These are phyloP conservation scores for Propithecus coquereli DNA, from an alignment of 2,113 vertebrate species.

Conservation along the genomic window DNA sequence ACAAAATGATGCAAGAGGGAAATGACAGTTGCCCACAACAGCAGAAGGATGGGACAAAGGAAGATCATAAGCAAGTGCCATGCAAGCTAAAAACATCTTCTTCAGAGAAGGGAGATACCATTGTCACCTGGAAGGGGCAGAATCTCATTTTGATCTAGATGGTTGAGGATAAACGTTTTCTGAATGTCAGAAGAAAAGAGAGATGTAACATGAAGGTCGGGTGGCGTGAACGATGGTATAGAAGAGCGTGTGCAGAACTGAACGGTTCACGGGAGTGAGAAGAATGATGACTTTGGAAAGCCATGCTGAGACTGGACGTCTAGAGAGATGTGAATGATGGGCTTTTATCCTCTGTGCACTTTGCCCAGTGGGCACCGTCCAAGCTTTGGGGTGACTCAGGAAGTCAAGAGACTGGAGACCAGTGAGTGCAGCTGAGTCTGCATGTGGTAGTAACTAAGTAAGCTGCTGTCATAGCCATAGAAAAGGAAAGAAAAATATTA, in stretches of 20 bases:
- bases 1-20: neutral
- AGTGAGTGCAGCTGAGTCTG: neutral
- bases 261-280: neutral
- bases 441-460: neutral
- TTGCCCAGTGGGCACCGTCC: neutral
- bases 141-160: too few species aligned
- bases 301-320: too few species aligned
- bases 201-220: neutral
- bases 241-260: neutral
- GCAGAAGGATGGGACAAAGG: neutral
- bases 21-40: neutral
- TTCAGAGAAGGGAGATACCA: neutral
- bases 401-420: neutral
- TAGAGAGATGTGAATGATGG: too few species aligned
- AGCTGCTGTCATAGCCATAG: neutral
- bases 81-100: rapidly evolving
- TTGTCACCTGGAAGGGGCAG: rapidly evolving
- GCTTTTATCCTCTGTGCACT: rapidly evolving
- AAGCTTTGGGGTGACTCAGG: neutral
- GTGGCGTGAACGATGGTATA: rapidly evolving
- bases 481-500: neutral
- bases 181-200: neutral
- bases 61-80: neutral
- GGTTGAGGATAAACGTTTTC: neutral
- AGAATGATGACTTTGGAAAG: neutral